These are phyloP conservation scores for Siniperca obscura DNA, from an alignment of 2,797 vertebrate species.

Conservation along the genomic window DNA sequence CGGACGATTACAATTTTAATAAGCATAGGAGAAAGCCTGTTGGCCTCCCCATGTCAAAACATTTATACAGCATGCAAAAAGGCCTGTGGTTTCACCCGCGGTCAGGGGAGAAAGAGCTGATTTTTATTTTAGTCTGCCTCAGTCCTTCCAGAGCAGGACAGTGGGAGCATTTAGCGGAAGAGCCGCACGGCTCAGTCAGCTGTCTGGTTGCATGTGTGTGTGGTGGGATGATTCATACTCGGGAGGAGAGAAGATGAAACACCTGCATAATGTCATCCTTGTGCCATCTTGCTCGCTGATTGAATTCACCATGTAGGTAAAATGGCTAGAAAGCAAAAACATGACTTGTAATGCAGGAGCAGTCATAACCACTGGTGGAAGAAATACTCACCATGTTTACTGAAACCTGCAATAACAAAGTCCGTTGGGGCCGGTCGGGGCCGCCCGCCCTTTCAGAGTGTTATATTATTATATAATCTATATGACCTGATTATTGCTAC, in stretches of 20 bases:
- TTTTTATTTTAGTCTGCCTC: conserved; percentile 78
- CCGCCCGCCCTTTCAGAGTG: not conserved
- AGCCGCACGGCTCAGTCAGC: conserved; percentile 47
- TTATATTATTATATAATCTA: not conserved
- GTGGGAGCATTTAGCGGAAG: conserved; percentile 76
- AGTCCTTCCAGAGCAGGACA: conserved; percentile 70
- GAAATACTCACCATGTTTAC: no score
- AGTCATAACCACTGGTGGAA: no score
- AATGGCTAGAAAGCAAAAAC: not conserved
- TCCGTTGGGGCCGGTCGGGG: no score
- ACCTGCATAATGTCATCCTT: conserved; percentile 69
- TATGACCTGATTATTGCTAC: not conserved
- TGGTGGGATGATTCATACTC: conserved; percentile 55
- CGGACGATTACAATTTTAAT: conserved; percentile 74
- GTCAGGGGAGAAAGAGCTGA: conserved; percentile 70
- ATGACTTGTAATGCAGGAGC: not conserved
- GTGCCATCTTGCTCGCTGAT: conserved; percentile 39
- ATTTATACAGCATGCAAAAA: conserved; percentile 79
- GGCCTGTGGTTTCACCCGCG: conserved; percentile 55
- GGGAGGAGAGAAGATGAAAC: conserved; percentile 54
- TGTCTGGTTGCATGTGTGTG: conserved; percentile 45
- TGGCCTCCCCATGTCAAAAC: conserved; percentile 76
- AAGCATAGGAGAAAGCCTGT: conserved; percentile 66
- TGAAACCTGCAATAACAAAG: no score
- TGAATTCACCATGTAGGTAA: not conserved